Evolutionary conservation across 1,140 invertebrate genomes (phyloP).

Genomic region (Tenebrio molitor): DNA sequence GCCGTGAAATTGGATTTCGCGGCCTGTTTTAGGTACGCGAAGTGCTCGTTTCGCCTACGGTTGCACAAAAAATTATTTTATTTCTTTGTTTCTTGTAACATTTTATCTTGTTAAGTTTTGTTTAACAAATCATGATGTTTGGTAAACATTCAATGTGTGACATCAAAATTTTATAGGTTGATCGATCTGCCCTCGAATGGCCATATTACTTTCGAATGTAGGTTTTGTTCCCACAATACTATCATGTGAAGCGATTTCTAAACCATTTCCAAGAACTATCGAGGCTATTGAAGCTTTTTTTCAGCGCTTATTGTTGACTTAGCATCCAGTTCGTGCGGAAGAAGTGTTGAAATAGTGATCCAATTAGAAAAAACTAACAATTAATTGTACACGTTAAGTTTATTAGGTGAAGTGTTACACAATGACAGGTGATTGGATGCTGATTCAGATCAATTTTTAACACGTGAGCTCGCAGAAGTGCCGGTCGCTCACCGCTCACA

Average conservation of each 20-base stretch:
- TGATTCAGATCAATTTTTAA: not conserved
- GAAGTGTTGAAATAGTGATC: slow-evolving; percentile 18
- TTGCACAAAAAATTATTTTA: too few species aligned
- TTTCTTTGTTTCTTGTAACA: too few species aligned
- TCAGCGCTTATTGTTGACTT: not conserved
- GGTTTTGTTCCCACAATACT: slow-evolving; percentile 7
- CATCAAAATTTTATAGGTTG: not conserved
- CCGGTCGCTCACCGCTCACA: too few species aligned
- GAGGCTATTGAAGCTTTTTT: not conserved
- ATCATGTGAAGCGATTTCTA: not conserved
- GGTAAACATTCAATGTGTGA: too few species aligned
- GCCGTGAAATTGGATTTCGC: too few species aligned
- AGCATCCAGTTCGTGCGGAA: slow-evolving; percentile 12
- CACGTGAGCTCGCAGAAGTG: too few species aligned
- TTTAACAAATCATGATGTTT: too few species aligned
- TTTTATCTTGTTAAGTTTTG: too few species aligned
- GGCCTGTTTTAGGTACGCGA: too few species aligned
- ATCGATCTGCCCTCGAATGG: not conserved
- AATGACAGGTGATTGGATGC: not conserved
- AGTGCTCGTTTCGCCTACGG: too few species aligned
- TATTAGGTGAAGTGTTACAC: not conserved
- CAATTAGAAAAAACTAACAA: not conserved
- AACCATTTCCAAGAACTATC: not conserved
- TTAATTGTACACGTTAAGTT: not conserved
- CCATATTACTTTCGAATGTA: not conserved